phyloP scores from a whole-genome alignment of 2,113 vertebrate genomes.

The Dasyornis broadbenti region DNA sequence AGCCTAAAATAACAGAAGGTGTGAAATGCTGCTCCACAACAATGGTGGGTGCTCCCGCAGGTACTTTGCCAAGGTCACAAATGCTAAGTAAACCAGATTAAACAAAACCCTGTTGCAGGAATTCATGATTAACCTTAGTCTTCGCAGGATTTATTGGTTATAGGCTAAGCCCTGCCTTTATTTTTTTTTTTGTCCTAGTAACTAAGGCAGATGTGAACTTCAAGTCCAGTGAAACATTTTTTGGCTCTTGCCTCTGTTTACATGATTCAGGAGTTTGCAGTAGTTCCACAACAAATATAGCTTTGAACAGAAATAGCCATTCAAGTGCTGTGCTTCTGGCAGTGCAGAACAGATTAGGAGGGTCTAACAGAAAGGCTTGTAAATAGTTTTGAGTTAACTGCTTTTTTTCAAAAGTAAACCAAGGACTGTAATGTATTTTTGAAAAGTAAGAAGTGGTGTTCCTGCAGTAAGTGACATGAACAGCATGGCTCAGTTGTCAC shows the following conservation, averaged over 20 bases:
- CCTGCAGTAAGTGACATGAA: neutral
- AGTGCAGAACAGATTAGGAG: conserved; percentile 24
- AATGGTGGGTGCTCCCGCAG: neutral
- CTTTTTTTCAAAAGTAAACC: neutral
- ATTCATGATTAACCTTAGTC: conserved; percentile 33
- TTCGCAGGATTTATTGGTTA: conserved; percentile 38
- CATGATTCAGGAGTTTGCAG: conserved; percentile 63
- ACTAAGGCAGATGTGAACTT: conserved; percentile 57
- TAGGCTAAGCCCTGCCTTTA: neutral
- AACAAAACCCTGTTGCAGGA: conserved; percentile 30
- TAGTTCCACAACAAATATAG: conserved; percentile 57
- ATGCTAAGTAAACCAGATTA: conserved; percentile 48
- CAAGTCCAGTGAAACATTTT: conserved; percentile 15
- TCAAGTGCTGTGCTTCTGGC: conserved; percentile 40
- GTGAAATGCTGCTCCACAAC: neutral
- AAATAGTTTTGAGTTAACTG: neutral
- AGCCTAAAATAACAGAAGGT: conserved; percentile 16
- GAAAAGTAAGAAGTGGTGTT: neutral
- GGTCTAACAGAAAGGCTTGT: conserved; percentile 22
- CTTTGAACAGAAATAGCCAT: conserved; percentile 62
- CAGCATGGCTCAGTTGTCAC: neutral
- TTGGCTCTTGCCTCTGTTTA: conserved; percentile 60
- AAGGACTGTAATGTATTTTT: neutral
- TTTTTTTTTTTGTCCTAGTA: conserved; percentile 9
- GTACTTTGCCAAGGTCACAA: conserved; percentile 44